phyloP scores from a whole-genome alignment of 2,888 invertebrate genomes.

The Epistrophe eligans region DNA sequence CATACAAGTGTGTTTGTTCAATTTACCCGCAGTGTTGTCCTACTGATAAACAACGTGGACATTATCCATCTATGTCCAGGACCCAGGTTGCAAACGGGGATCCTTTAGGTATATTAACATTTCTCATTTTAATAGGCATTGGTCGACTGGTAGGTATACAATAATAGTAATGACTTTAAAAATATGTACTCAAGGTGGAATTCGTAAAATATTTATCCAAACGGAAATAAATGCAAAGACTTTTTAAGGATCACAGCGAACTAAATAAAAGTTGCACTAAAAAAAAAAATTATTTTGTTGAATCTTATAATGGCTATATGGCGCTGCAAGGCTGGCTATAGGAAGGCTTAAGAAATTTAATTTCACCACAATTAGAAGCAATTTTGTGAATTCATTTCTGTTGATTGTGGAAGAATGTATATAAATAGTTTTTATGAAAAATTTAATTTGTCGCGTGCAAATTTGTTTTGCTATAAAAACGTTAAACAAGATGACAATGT shows the following conservation, averaged over 20 bases:
- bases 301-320: slow-evolving; percentile 43
- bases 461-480: not conserved
- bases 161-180: slow-evolving; percentile 60
- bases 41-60: not conserved
- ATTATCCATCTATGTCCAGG: slow-evolving; percentile 29
- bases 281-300: no score
- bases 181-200: slow-evolving; percentile 51
- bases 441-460: slow-evolving; percentile 43
- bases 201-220: slow-evolving; percentile 40
- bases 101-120: slow-evolving; percentile 59
- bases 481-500: no score
- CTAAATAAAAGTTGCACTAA: slow-evolving; percentile 15
- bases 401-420: not conserved
- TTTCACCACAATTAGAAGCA: slow-evolving; percentile 69
- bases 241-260: slow-evolving; percentile 29
- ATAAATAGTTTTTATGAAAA: not conserved
- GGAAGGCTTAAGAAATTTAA: slow-evolving; percentile 52
- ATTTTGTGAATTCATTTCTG: slow-evolving; percentile 33
- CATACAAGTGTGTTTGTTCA: no score
- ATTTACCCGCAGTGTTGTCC: not conserved
- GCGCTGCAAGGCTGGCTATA: slow-evolving; percentile 12
- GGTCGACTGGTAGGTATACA: slow-evolving; percentile 60
- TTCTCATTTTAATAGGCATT: slow-evolving; percentile 74
- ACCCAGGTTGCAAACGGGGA: slow-evolving; percentile 20
- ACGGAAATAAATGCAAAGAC: slow-evolving; percentile 34